Evolutionary conservation across 2,113 vertebrate species (phyloP).

Genomic region (Natator depressus): DNA sequence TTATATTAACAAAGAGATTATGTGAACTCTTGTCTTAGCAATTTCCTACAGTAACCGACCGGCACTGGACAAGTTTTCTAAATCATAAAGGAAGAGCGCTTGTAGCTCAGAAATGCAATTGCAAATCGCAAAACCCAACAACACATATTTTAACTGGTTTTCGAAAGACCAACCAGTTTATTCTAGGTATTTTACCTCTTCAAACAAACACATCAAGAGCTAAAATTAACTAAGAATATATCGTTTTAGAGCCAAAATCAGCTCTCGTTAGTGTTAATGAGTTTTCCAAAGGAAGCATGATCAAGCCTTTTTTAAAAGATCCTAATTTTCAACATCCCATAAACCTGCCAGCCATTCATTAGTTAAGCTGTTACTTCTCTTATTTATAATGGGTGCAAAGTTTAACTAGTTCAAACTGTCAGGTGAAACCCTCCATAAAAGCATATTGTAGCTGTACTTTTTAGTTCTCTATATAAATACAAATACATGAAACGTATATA

Average conservation of each 20-base stretch:
- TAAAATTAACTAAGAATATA: neutral
- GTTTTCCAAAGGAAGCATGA: neutral
- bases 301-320: neutral
- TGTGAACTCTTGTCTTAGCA: neutral
- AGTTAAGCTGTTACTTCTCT: neutral
- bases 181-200: neutral
- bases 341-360: neutral
- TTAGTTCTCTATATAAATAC: neutral
- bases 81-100: neutral
- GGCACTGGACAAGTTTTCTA: rapidly evolving
- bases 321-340: neutral
- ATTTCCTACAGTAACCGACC: neutral
- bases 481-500: neutral
- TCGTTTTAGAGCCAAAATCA: neutral
- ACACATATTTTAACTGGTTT: neutral
- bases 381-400: neutral
- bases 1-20: neutral
- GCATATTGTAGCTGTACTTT: neutral
- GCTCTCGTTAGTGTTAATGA: neutral
- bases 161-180: neutral
- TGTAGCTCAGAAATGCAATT: neutral
- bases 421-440: neutral
- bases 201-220: neutral
- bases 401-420: neutral
- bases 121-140: neutral